Evolutionary conservation across 1,140 invertebrate species (phyloP).

Genomic region (Piezodorus guildinii): DNA sequence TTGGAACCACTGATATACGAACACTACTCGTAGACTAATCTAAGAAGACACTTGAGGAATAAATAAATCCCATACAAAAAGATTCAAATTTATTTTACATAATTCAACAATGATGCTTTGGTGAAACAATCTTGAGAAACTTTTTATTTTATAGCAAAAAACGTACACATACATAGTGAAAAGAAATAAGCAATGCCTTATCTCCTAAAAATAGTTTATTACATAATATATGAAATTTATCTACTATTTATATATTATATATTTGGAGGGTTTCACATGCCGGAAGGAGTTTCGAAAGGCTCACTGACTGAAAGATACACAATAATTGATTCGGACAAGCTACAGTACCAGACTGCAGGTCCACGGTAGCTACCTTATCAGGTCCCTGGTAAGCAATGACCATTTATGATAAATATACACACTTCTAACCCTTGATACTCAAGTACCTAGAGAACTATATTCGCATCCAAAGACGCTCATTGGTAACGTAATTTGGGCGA

Average conservation of each 20-base stretch:
- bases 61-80: not conserved
- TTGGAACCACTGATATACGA: no score
- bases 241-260: not conserved
- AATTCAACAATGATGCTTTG: conserved; percentile 10
- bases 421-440: no score
- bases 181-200: conserved; percentile 10
- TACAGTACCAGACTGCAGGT: no score
- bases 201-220: conserved; percentile 3
- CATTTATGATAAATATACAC: no score
- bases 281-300: conserved; percentile 11
- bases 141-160: conserved; percentile 12
- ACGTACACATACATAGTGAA: conserved; percentile 5
- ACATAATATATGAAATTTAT: conserved; percentile 11
- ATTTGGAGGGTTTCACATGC: conserved; percentile 13
- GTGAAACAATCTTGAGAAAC: conserved; percentile 6
- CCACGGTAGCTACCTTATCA: not conserved
- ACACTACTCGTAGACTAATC: no score
- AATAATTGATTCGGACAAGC: not conserved
- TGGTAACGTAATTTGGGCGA: no score
- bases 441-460: no score
- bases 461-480: no score
- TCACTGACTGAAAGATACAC: conserved; percentile 11
- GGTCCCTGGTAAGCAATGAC: conserved; percentile 4
- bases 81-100: not conserved
- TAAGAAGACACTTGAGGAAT: not conserved